phyloP scores from a whole-genome alignment of 2,113 vertebrate genomes.

The Labeo rohita region DNA sequence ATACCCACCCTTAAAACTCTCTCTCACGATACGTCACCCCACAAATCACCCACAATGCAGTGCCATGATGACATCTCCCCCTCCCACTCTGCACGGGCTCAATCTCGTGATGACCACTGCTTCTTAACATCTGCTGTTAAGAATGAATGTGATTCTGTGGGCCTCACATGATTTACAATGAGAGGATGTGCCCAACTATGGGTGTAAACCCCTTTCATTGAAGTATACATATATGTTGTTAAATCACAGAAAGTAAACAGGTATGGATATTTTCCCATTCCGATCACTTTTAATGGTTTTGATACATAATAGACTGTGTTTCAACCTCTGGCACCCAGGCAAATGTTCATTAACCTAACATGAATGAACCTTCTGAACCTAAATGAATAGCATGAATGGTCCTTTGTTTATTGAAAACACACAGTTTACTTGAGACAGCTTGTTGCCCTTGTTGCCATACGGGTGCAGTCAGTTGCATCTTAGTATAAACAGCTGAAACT shows the following conservation, averaged over 20 bases:
- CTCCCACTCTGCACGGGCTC: constrained; percentile 34
- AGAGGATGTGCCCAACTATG: background rate
- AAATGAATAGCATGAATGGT: background rate
- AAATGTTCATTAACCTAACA: background rate
- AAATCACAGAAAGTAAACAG: background rate
- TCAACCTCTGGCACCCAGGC: background rate
- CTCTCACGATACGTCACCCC: constrained; percentile 14
- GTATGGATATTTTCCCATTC: no score
- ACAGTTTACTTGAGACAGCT: background rate
- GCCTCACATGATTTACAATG: constrained; percentile 14
- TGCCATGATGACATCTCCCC: constrained; percentile 26
- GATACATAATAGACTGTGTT: background rate
- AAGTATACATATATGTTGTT: background rate
- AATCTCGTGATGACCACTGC: background rate
- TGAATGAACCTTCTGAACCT: background rate
- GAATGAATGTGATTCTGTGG: background rate
- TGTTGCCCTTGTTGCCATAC: background rate
- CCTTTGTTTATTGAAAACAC: background rate
- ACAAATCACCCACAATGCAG: constrained; percentile 58
- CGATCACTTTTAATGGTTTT: background rate
- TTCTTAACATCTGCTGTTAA: constrained; percentile 14
- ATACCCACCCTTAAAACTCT: constrained; percentile 33
- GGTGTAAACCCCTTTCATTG: background rate
- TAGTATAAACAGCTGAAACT: background rate
- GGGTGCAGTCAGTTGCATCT: background rate